These are phyloP conservation scores for Pycnomerus fuliginosus DNA, from an alignment of 2,888 invertebrate genomes.

Conservation along the genomic window DNA sequence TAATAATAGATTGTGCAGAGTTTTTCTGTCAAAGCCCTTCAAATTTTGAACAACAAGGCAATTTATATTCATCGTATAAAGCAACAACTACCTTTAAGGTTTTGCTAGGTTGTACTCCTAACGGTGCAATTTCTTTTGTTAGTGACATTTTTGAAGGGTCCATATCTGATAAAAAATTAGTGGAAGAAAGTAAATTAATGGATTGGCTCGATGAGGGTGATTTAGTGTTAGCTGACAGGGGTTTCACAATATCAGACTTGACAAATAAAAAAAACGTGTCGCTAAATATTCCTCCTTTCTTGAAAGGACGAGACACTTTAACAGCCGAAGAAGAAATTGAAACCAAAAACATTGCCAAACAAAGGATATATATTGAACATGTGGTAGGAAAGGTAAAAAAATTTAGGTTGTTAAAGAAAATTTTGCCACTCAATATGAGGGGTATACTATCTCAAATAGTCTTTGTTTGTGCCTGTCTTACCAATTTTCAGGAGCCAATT, in stretches of 20 bases:
- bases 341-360: constrained; percentile 31
- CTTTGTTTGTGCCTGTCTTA: constrained; percentile 29
- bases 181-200: constrained; percentile 18
- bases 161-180: constrained; percentile 28
- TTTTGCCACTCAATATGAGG: constrained; percentile 26
- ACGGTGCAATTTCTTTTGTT: constrained; percentile 29
- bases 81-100: neutral
- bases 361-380: constrained; percentile 32
- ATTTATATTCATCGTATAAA: neutral
- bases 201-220: constrained; percentile 28
- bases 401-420: constrained; percentile 25
- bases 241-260: constrained; percentile 25
- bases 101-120: constrained; percentile 22
- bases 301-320: constrained; percentile 25
- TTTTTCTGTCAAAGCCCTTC: neutral
- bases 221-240: constrained; percentile 32
- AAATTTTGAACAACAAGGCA: neutral
- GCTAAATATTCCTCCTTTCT: constrained; percentile 33
- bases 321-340: constrained; percentile 28
- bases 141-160: constrained; percentile 30
- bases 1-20: neutral
- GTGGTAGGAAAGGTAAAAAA: constrained; percentile 28
- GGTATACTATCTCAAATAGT: constrained; percentile 25
- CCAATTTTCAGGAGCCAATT: constrained; percentile 26
- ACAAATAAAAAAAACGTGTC: constrained; percentile 23